Base-by-base conservation (phyloP, 2,113 vertebrate species). In the Bolborhynchus lineola region DNA sequence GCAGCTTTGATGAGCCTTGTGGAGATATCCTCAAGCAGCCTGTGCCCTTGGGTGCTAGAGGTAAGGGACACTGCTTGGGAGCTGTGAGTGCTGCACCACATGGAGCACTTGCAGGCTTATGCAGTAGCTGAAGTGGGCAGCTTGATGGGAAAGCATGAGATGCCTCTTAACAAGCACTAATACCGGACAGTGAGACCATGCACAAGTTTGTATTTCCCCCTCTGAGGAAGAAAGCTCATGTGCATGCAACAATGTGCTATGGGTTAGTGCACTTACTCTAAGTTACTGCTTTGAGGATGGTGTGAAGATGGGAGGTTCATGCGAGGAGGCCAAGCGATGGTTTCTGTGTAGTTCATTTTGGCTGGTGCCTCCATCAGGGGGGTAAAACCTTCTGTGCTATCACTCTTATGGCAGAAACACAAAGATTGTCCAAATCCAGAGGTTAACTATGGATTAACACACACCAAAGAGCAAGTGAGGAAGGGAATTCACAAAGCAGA, bases 131-230 rank as follows among this genome's bases (percentile, higher is more conserved):
- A 31, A 24, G 52, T 20, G 37, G 20, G 3, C 17, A 53, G 28
- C 13, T 52, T 5, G 49, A 1, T 18, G 18, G 6, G 67, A 17
- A 29, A 21, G 29, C 4, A 3, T 0, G 8, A 10, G 3, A 37
- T 29, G 1, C 3, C 13, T n/a, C 31, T n/a, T 70, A 12, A 11
- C 50, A 25, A 19, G 64, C 1, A 1, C 37, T 42, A 12, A 6
- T 33, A 8, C 2, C 4, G 39, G 7, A 0, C 1, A 3, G 7
- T 1, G 25, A 25, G 47, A 20, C 11, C 25, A 2, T 0, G 4
- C 9, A 21, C 47, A 10, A 28, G 53, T 13, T 68, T 3, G 7
- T 0, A 0, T 4, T 37, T 39, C 11, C 14, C 28, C 1, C 33
- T 19, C 17, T 39, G 59, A 55, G 64, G 60, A 33, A 28, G 49